These are phyloP conservation scores for Caenorhabditis sp. DNA, from an alignment of 2,888 invertebrate genomes.

Conservation along the genomic window DNA sequence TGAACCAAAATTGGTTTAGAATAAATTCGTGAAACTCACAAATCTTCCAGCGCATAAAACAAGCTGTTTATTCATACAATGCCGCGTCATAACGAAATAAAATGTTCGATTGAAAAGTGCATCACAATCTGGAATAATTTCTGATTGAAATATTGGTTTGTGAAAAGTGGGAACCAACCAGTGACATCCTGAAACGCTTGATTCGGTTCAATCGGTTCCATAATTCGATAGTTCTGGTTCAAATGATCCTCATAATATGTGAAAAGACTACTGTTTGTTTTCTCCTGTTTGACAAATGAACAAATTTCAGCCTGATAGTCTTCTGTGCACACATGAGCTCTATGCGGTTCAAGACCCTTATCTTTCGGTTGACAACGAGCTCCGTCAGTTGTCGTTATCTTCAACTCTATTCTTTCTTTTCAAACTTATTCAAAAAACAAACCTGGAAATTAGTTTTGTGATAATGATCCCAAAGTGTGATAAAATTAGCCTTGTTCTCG, in stretches of 20 bases:
- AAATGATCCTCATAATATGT: slow-evolving; percentile 25
- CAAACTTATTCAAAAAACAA: background rate
- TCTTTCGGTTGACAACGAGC: background rate
- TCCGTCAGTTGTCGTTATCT: background rate
- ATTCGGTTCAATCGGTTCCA: background rate
- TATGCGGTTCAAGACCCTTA: background rate
- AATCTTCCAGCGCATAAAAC: slow-evolving; percentile 4
- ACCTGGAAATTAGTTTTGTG: slow-evolving; percentile 27
- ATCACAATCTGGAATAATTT: background rate
- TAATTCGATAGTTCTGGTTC: slow-evolving; percentile 1
- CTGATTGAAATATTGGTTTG: background rate
- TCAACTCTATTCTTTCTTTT: background rate
- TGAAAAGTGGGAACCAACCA: too few species aligned
- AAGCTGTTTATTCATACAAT: background rate
- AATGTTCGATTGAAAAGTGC: background rate
- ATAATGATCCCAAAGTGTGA: slow-evolving; percentile 34
- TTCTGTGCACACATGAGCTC: background rate
- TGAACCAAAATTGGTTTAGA: background rate
- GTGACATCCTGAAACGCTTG: background rate
- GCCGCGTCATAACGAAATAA: background rate
- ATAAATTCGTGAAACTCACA: background rate
- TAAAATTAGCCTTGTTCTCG: slow-evolving; percentile 4
- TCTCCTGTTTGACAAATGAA: background rate
- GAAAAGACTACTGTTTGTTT: background rate
- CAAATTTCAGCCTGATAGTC: background rate